These are phyloP conservation scores for Lycocerus yunnanus DNA, from an alignment of 2,888 invertebrate genomes.

Conservation along the genomic window DNA sequence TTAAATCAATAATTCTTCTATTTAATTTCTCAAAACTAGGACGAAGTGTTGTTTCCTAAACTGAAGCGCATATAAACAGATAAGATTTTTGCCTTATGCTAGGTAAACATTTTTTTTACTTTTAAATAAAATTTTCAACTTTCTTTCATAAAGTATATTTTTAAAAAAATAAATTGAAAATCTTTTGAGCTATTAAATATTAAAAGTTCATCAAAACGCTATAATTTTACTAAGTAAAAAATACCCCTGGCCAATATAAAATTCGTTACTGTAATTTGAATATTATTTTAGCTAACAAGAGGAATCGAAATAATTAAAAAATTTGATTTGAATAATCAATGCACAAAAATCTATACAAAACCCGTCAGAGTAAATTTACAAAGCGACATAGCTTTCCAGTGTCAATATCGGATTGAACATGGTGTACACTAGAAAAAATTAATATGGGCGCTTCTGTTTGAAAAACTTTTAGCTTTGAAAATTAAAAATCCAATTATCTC, in stretches of 20 bases:
- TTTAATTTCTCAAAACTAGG: too few species aligned
- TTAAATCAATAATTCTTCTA: too few species aligned
- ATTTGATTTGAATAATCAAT: not conserved
- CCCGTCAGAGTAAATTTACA: not conserved
- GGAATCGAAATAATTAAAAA: not conserved
- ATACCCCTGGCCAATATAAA: too few species aligned
- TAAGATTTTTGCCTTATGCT: too few species aligned
- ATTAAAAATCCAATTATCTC: not conserved
- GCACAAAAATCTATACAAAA: not conserved
- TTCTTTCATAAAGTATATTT: not conserved
- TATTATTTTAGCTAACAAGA: not conserved
- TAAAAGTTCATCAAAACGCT: not conserved
- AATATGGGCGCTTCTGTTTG: not conserved
- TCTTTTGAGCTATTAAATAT: not conserved
- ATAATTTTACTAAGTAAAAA: not conserved
- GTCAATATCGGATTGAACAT: not conserved
- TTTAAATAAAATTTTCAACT: not conserved
- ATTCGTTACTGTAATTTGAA: not conserved
- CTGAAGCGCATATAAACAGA: too few species aligned
- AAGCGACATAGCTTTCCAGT: not conserved
- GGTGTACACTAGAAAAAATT: not conserved
- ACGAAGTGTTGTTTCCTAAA: too few species aligned
- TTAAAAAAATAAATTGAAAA: not conserved
- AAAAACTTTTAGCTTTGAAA: not conserved
- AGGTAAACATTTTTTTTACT: too few species aligned